These are phyloP conservation scores for Caerostris darwini DNA, from an alignment of 1,140 invertebrate species.

Conservation along the genomic window DNA sequence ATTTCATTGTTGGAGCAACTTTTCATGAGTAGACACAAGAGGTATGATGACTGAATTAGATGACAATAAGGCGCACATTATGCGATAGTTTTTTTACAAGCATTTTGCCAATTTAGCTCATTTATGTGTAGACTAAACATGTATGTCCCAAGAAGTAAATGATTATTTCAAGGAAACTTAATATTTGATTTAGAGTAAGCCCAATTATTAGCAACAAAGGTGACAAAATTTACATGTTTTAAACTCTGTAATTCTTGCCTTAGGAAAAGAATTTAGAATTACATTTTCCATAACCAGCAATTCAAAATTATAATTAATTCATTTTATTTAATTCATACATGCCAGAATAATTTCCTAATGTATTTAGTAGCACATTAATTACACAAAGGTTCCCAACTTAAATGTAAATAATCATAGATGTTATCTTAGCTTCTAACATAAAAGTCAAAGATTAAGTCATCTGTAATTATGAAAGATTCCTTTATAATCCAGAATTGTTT, in stretches of 20 bases:
- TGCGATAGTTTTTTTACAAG: constrained; percentile 35
- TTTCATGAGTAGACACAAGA: neutral
- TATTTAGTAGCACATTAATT: no score
- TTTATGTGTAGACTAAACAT: neutral
- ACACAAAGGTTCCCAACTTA: no score
- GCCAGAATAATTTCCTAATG: no score
- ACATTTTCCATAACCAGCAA: no score
- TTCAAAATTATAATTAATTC: no score
- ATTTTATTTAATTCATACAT: no score
- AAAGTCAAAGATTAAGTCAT: no score
- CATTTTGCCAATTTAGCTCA: constrained; percentile 30
- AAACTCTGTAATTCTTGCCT: neutral
- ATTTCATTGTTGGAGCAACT: neutral
- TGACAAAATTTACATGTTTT: neutral
- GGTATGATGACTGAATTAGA: neutral
- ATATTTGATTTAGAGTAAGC: constrained; percentile 4
- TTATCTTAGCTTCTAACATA: no score
- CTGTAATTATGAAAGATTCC: no score
- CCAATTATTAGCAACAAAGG: neutral
- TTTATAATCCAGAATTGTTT: no score
- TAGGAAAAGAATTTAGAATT: neutral
- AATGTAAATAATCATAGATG: no score
- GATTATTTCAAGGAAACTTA: neutral
- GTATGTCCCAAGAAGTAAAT: neutral
- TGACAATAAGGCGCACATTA: constrained; percentile 41